Base-by-base conservation (phyloP, 2,888 invertebrate species). In the Apoderus coryli region DNA sequence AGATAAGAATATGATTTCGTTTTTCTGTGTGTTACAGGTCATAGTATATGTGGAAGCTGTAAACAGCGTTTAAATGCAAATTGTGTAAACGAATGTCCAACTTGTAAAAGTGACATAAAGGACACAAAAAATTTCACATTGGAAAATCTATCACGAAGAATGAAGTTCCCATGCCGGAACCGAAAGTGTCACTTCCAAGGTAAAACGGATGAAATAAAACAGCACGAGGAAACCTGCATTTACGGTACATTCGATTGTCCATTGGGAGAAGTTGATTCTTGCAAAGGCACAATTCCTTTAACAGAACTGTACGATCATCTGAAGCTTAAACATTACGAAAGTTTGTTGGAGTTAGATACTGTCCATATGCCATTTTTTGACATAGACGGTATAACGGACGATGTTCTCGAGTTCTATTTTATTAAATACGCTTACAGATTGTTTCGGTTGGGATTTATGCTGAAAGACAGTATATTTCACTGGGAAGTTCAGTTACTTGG, bases 291-390 rank as follows among this genome's bases (percentile, higher is more conserved):
- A 4, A 29, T 42, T n/a, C 25, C 22, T 5, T 27, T 34, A 12
- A 26, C 30, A 2, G 35, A 44, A 11, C 29, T 46, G 9, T 37
- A 3, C 67, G 64, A 46, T 67, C 64, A 24, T 72, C 72, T 49
- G 67, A 67, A 76, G 63, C 14, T 44, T 35, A 25, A 36, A 3
- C 55, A 57, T 37, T 42, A 44, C 25, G 52, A 54, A 36, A 42
- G 45, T 29, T 22, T 50, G 14, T 29, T 53, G 14, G 50, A 52
- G 36, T 29, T 44, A 9, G 45, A 48, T 12, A 42, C 32, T 13
- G 29, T 49, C 4, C 34, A 22, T 12, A 28, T 40, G 16, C 45
- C 45, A 4, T 45, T 46, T 27, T 29, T 25, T 10, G 31, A 34
- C 4, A 26, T 35, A 12, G 33, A 35, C 3, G 40, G 43, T 7